A percentile compares a stretch with the other conserved stretches of the same genome.
These are phyloP conservation scores for Connochaetes taurinus DNA, from an alignment of 2,113 vertebrate species.

Conservation along the genomic window DNA sequence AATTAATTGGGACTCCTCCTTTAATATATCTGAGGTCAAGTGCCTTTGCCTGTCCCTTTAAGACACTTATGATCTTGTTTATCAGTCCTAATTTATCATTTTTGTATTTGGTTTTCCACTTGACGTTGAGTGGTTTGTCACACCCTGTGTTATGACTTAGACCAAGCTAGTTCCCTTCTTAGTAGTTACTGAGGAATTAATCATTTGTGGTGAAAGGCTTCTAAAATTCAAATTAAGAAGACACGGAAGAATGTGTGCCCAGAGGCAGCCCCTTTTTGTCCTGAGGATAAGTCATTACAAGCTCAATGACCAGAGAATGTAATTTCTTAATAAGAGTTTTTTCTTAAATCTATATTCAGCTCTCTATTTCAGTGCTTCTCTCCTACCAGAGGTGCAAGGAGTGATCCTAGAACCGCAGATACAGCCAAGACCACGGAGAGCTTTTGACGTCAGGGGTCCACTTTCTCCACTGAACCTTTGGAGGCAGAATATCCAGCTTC, in stretches of 20 bases:
- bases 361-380: slow-evolving; percentile 78
- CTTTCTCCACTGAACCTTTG: slow-evolving; percentile 76
- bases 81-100: slow-evolving; percentile 37
- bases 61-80: slow-evolving; percentile 32
- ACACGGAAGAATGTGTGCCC: slow-evolving; percentile 25
- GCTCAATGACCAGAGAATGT: slow-evolving; percentile 73
- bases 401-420: slow-evolving; percentile 76
- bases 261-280: slow-evolving; percentile 57
- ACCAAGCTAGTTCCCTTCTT: slow-evolving; percentile 39
- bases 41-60: slow-evolving; percentile 52
- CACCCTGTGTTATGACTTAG: slow-evolving; percentile 54
- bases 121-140: slow-evolving; percentile 51
- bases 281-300: slow-evolving; percentile 71
- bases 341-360: slow-evolving; percentile 77
- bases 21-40: neutral
- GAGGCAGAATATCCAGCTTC: slow-evolving; percentile 76
- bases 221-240: slow-evolving; percentile 49
- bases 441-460: slow-evolving; percentile 77
- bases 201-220: slow-evolving; percentile 53
- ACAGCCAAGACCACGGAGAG: slow-evolving; percentile 77
- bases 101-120: slow-evolving; percentile 56
- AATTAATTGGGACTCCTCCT: slow-evolving; percentile 51
- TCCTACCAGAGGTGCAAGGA: slow-evolving; percentile 76
- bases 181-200: slow-evolving; percentile 51
- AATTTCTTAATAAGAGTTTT: slow-evolving; percentile 76